Conservation (phyloP, 2,113 vertebrate species). For the Odocoileus hemionus region DNA sequence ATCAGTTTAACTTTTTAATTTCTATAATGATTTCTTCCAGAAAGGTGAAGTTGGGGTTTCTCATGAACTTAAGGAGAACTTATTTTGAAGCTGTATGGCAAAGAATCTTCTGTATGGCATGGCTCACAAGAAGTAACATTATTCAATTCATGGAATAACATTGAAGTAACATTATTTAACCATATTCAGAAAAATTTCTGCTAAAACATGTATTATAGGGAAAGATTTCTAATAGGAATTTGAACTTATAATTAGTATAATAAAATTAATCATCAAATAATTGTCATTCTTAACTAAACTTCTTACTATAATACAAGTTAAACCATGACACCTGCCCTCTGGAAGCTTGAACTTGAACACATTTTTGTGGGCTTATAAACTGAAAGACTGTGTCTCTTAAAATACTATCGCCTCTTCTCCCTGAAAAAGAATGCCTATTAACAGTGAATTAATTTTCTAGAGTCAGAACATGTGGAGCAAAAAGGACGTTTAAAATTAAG, state of each 20-base stretch:
- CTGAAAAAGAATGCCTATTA: neutral
- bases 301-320: neutral
- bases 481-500: neutral
- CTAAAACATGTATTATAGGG: neutral
- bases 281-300: neutral
- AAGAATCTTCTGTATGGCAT: neutral
- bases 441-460: neutral
- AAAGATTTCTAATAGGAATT: constrained; percentile 26
- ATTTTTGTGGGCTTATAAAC: neutral
- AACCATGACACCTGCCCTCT: neutral
- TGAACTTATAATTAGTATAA: neutral
- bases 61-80: constrained; percentile 35
- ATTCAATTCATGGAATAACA: neutral
- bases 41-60: constrained; percentile 36
- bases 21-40: neutral
- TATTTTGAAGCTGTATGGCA: neutral
- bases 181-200: neutral
- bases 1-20: constrained; percentile 48
- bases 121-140: constrained; percentile 7
- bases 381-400: neutral
- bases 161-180: constrained; percentile 14
- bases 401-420: neutral
- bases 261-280: neutral
- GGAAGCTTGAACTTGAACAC: neutral
- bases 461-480: neutral